These are phyloP conservation scores for Wiebesia pumilae DNA, from an alignment of 1,140 invertebrate species.

Conservation along the genomic window DNA sequence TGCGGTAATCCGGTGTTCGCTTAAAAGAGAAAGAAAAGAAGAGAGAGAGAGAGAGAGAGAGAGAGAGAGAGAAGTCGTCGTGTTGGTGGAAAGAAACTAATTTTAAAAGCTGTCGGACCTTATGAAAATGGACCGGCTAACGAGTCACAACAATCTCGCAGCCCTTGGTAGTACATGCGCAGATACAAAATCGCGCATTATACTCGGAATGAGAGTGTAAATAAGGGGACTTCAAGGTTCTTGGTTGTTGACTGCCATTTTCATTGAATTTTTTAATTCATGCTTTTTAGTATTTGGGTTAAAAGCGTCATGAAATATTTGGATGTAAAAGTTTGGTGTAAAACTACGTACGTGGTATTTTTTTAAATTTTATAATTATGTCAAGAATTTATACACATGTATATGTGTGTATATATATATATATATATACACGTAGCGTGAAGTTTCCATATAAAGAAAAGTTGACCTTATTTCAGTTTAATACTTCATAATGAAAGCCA, in stretches of 20 bases:
- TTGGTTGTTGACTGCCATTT: neutral
- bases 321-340: neutral
- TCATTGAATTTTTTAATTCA: neutral
- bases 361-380: neutral
- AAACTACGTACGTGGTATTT: neutral
- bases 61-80: conserved; percentile 3
- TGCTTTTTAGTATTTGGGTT: neutral
- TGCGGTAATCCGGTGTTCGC: conserved; percentile 60
- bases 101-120: conserved; percentile 56
- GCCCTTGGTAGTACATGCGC: neutral
- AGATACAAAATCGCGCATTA: conserved; percentile 55
- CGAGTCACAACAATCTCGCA: conserved; percentile 51
- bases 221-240: neutral
- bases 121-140: conserved; percentile 54
- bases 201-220: conserved; percentile 52
- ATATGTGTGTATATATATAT: too few relatives aligned
- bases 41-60: neutral
- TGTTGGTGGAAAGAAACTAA: conserved; percentile 55
- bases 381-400: too few relatives aligned
- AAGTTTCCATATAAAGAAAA: too few relatives aligned
- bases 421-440: too few relatives aligned
- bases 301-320: neutral
- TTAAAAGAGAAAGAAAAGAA: neutral
- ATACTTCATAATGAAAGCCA: too few relatives aligned
- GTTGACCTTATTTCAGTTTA: too few relatives aligned